Evolutionary conservation across 2,797 vertebrate genomes (phyloP), one percentile per base, ranked within the genome.

Genomic region (Gobio occitaniae): DNA sequence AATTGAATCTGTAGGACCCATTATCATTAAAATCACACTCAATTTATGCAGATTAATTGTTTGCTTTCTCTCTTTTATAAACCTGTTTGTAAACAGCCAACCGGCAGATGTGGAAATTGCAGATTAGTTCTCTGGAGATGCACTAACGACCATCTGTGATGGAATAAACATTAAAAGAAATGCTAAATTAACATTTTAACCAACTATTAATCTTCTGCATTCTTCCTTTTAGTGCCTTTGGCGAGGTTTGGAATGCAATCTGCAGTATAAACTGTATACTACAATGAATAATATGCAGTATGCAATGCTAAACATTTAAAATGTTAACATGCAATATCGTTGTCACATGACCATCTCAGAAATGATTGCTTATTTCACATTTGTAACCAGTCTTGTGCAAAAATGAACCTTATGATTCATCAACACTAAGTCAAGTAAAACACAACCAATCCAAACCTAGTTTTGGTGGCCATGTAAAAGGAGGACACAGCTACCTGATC

Each of bases 401-500:
- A 63, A 65, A 32, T 32, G 2, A 29, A 16, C 6, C 61, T 63
- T 65, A 6, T 32, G 25, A 65, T 63, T 29, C 2, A 15, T 65
- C 15, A n/a, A 13, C 25, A 63, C 59, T 29, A 25, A 61, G 59
- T 25, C n/a, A 29, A 63, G 25, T 15, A 13, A 63, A 63, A n/a
- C 9, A 56, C 56, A 10, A 56, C 19, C 17, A 19, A 54, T 19
- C 52, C 17, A 54, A 54, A 54, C 52, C 19, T 4, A 16, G 25
- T 6, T 16, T 2, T 52, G 47, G 21, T 12, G 13, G 47, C 13
- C 72, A 61, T 11, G 21, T 25, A 38, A 38, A 71, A 36, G 38
- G 4, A 25, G 63, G 36, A 72, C 44, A 48, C 29, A 2, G 71
- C n/a, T 88, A 97, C 97, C 95, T 97, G 96, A 79, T 97, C 95